Evolutionary conservation across 2,113 vertebrate species (phyloP).

Genomic region (Erythrocercus mccallii): DNA sequence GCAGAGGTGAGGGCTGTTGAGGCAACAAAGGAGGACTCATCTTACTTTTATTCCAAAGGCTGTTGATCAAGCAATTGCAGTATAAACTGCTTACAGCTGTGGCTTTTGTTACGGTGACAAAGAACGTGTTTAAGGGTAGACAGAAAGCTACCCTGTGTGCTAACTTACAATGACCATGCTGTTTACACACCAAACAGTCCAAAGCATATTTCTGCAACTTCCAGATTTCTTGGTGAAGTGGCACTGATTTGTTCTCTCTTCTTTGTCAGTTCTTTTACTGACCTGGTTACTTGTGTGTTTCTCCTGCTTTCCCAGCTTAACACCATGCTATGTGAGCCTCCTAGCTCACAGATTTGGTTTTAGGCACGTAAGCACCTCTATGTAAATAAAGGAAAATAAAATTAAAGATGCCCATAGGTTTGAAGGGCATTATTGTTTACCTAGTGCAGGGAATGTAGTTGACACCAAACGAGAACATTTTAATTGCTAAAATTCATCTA

Average conservation of each 20-base stretch:
- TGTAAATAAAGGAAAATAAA: neutral
- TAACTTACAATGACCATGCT: slow-evolving; percentile 23
- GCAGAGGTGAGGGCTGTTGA: slow-evolving; percentile 3
- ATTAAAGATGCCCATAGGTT: accelerated
- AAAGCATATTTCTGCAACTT: slow-evolving; percentile 49
- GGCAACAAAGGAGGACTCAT: neutral
- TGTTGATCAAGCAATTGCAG: slow-evolving; percentile 66
- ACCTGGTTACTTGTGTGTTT: neutral
- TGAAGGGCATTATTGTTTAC: neutral
- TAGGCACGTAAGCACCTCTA: neutral
- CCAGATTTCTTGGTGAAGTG: neutral
- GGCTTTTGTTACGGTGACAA: slow-evolving; percentile 64
- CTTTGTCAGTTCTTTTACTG: neutral
- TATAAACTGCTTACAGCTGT: slow-evolving; percentile 68
- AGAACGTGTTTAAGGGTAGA: slow-evolving; percentile 67
- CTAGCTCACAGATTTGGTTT: neutral
- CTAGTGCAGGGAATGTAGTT: neutral
- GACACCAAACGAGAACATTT: neutral
- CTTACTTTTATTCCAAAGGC: slow-evolving; percentile 50
- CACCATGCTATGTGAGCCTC: neutral
- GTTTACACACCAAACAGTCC: slow-evolving; percentile 62
- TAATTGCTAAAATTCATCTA: neutral
- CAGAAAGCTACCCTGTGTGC: slow-evolving; percentile 41
- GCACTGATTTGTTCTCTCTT: neutral
- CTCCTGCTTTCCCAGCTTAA: neutral